Conservation (phyloP, 2,888 invertebrate species). For the Heliothis peltigera region DNA sequence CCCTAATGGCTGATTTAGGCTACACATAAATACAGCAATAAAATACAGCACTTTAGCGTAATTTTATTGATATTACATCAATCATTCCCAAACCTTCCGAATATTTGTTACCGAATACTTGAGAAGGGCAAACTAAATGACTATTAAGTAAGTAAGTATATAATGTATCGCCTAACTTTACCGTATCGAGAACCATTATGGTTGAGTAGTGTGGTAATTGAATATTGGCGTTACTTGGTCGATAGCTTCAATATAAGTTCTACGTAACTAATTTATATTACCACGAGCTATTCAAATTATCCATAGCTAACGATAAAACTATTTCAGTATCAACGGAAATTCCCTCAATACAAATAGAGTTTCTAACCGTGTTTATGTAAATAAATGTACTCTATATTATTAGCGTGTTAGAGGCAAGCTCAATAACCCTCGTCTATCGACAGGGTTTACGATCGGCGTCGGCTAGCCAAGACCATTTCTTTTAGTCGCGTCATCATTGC, state of each 20-base stretch:
- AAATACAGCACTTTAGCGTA: conserved; percentile 12
- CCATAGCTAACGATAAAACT: background rate
- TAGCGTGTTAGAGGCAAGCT: conserved; percentile 10
- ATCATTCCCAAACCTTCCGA: conserved; percentile 34
- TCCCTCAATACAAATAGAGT: conserved; percentile 33
- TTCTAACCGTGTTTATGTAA: conserved; percentile 31
- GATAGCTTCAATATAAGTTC: conserved; percentile 20
- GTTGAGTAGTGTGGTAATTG: background rate
- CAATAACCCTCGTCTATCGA: conserved; percentile 15
- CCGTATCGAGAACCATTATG: conserved; percentile 27
- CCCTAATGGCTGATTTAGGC: conserved; percentile 8
- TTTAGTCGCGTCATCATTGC: conserved; percentile 28
- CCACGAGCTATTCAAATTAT: too few species aligned
- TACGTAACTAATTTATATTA: background rate
- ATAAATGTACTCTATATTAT: conserved; percentile 28
- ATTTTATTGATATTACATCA: conserved; percentile 44
- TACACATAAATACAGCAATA: too few species aligned
- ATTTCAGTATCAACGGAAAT: conserved; percentile 17
- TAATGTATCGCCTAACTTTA: conserved; percentile 23
- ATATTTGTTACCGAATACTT: conserved; percentile 9
- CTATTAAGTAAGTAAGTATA: background rate
- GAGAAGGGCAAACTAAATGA: conserved; percentile 10
- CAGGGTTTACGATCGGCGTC: conserved; percentile 28
- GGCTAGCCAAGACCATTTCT: conserved; percentile 7
- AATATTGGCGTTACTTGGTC: conserved; percentile 17